Percentiles rank a stretch among this genome's conserved stretches.
Evolutionary conservation across 2,888 invertebrate species (phyloP).

Genomic region (Calameuta pallipes): DNA sequence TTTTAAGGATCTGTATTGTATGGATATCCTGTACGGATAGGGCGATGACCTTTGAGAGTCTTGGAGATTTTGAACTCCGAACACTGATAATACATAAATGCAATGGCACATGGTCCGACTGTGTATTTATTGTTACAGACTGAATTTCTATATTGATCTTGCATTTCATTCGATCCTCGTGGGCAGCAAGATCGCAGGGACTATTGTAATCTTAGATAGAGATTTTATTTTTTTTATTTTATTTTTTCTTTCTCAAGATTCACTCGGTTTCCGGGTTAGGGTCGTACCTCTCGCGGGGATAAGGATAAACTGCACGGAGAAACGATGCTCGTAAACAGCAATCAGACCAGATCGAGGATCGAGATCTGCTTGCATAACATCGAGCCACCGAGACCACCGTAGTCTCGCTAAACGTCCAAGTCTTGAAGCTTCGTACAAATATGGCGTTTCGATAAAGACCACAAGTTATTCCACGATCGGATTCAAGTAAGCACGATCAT

Average conservation of each 20-base stretch:
- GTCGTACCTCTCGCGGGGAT: slow-evolving; percentile 33
- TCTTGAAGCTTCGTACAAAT: neutral
- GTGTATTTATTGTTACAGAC: neutral
- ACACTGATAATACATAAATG: too few relatives aligned
- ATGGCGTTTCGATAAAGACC: neutral
- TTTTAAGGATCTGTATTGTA: too few relatives aligned
- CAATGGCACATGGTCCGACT: neutral
- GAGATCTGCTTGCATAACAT: slow-evolving; percentile 51
- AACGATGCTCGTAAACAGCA: slow-evolving; percentile 55
- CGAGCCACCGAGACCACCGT: slow-evolving; percentile 32
- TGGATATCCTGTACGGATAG: too few relatives aligned
- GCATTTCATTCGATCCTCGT: neutral
- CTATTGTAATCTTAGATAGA: slow-evolving; percentile 20
- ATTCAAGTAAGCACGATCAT: neutral
- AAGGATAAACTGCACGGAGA: slow-evolving; percentile 44
- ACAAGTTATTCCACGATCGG: neutral
- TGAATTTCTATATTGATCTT: neutral
- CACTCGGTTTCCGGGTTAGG: slow-evolving; percentile 37
- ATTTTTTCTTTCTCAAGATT: slow-evolving; percentile 20
- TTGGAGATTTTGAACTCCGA: too few relatives aligned
- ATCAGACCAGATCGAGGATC: slow-evolving; percentile 54
- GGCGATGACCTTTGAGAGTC: too few relatives aligned
- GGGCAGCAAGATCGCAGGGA: neutral
- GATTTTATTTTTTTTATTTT: slow-evolving; percentile 6
- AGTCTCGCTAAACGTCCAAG: slow-evolving; percentile 44